phyloP scores from a whole-genome alignment of 2,888 invertebrate species.

The Imbricaverruca yamaguchii region DNA sequence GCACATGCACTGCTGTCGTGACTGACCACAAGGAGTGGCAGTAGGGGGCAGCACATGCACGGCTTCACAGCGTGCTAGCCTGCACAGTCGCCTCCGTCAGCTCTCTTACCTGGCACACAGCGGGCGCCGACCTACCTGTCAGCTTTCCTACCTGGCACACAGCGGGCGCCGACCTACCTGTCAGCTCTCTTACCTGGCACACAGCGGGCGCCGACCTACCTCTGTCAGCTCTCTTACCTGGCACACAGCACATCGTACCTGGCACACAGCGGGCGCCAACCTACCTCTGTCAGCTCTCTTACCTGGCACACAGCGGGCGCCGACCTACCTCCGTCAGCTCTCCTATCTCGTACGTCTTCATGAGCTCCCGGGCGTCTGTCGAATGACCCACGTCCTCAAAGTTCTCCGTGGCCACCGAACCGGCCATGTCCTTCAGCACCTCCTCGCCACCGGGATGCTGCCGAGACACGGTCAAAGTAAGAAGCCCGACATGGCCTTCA shows the following conservation, averaged over 20 bases:
- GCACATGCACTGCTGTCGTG: too few relatives aligned
- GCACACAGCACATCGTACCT: constrained; percentile 45
- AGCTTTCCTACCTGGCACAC: constrained; percentile 83
- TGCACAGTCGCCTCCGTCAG: background rate
- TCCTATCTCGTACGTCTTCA: constrained; percentile 85
- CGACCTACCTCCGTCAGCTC: constrained; percentile 56
- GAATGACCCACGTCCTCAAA: constrained; percentile 99
- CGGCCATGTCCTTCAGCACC: constrained; percentile 82
- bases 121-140: constrained; percentile 42
- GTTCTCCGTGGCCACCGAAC: constrained; percentile 82
- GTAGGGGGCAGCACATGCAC: too few relatives aligned
- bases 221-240: constrained; percentile 77
- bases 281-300: constrained; percentile 60
- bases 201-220: constrained; percentile 33
- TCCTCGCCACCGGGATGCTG: constrained; percentile 97
- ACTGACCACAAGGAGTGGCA: too few relatives aligned
- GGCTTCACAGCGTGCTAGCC: too few relatives aligned
- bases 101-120: background rate
- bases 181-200: background rate
- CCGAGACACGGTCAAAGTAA: background rate
- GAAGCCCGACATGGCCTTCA: too few relatives aligned
- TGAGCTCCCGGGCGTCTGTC: constrained; percentile 88
- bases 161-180: too few relatives aligned
- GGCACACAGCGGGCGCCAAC: background rate
- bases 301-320: background rate